These are phyloP conservation scores for Corvus hawaiiensis DNA, from an alignment of 2,113 vertebrate species.

Conservation along the genomic window DNA sequence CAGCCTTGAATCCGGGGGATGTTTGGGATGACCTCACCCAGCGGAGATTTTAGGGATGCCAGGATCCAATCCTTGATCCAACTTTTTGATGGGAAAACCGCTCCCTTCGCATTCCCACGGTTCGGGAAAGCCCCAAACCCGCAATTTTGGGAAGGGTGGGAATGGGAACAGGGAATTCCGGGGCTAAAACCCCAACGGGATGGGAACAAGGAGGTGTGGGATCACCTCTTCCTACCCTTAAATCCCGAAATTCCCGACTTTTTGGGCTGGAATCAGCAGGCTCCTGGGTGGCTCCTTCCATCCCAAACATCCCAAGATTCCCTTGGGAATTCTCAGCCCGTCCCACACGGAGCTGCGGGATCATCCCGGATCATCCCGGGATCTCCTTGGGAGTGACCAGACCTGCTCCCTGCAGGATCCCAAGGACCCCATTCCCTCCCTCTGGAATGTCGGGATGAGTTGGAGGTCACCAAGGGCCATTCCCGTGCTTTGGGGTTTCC, in stretches of 20 bases:
- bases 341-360: fast-evolving
- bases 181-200: neutral
- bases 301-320: neutral
- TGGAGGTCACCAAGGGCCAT: fast-evolving
- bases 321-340: neutral
- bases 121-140: neutral
- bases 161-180: fast-evolving
- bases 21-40: neutral
- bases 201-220: fast-evolving
- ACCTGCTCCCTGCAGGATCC: fast-evolving
- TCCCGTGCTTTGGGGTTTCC: neutral
- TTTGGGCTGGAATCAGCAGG: neutral
- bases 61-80: fast-evolving
- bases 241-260: neutral
- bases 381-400: no score
- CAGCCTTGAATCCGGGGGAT: fast-evolving
- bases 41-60: neutral
- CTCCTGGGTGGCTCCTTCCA: neutral
- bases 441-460: neutral
- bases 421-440: neutral
- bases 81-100: neutral
- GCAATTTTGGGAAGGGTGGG: no score
- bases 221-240: neutral
- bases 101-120: neutral
- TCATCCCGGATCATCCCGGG: no score